Percentiles rank a stretch among this genome's conserved stretches.
Conservation (phyloP, 2,888 invertebrate species). For the Pantelozetes paolii region DNA sequence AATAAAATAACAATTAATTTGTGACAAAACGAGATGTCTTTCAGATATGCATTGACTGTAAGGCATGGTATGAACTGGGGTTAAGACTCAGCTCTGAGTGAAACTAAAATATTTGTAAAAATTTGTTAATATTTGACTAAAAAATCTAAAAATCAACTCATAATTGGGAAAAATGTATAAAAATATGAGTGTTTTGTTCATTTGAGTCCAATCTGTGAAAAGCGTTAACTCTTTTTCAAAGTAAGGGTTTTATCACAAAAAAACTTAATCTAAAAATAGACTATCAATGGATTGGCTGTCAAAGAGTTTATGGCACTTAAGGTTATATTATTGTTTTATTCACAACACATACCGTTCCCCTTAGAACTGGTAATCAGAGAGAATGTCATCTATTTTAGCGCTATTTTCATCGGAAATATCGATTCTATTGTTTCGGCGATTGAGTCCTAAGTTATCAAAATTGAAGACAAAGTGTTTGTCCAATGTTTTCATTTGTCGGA, state of each 20-base stretch:
- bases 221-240: too few species aligned
- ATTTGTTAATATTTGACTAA: not conserved
- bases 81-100: not conserved
- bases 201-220: too few species aligned
- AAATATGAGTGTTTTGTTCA: too few species aligned
- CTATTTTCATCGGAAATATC: not conserved
- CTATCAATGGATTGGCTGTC: not conserved
- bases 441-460: constrained; percentile 26
- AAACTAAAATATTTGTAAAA: not conserved
- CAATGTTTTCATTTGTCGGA: constrained; percentile 56
- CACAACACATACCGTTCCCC: not conserved
- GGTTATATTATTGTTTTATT: not conserved
- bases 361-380: constrained; percentile 22
- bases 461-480: constrained; percentile 46
- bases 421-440: not conserved
- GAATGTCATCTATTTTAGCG: not conserved
- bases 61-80: not conserved
- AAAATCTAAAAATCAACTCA: not conserved
- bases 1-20: not conserved
- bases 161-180: not conserved
- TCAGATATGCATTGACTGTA: not conserved
- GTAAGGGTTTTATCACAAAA: not conserved
- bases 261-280: not conserved
- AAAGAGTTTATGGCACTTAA: not conserved
- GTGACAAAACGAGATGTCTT: not conserved